Percentiles rank a stretch among this genome's conserved stretches.
Conservation (phyloP, 2,888 invertebrate species). For the Auanema sp. region DNA sequence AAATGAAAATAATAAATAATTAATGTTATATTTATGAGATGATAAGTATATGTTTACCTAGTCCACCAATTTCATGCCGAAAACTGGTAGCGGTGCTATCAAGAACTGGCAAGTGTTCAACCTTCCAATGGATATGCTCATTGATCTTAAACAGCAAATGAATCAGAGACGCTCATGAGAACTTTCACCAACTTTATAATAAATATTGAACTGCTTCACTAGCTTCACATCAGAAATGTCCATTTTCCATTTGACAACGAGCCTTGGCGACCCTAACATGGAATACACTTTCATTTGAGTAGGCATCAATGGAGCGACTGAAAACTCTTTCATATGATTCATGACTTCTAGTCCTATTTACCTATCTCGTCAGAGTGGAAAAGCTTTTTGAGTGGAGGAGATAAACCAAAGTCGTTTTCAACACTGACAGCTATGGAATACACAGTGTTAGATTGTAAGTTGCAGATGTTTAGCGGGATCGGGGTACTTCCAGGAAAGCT, state of each 20-base stretch:
- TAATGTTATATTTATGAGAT: constrained; percentile 2
- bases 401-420: constrained; percentile 55
- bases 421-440: constrained; percentile 50
- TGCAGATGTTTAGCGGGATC: constrained; percentile 28
- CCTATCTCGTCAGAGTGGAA: constrained; percentile 51
- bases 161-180: too few relatives aligned
- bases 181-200: too few relatives aligned
- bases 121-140: constrained; percentile 34
- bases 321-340: too few relatives aligned
- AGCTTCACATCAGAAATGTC: too few relatives aligned
- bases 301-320: background rate
- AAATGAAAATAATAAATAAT: too few relatives aligned
- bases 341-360: too few relatives aligned
- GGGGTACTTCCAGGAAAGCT: background rate
- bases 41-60: constrained; percentile 21
- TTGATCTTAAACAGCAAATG: constrained; percentile 14
- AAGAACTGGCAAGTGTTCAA: constrained; percentile 32
- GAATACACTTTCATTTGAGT: background rate
- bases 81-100: constrained; percentile 24
- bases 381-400: constrained; percentile 41
- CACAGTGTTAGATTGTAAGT: constrained; percentile 37
- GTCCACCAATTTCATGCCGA: constrained; percentile 28
- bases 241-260: background rate
- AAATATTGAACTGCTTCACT: too few relatives aligned
- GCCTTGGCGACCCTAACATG: background rate